Percentiles rank a stretch among this genome's conserved stretches.
Evolutionary conservation across 2,113 vertebrate genomes (phyloP).

Genomic region (Chroicocephalus ridibundus): DNA sequence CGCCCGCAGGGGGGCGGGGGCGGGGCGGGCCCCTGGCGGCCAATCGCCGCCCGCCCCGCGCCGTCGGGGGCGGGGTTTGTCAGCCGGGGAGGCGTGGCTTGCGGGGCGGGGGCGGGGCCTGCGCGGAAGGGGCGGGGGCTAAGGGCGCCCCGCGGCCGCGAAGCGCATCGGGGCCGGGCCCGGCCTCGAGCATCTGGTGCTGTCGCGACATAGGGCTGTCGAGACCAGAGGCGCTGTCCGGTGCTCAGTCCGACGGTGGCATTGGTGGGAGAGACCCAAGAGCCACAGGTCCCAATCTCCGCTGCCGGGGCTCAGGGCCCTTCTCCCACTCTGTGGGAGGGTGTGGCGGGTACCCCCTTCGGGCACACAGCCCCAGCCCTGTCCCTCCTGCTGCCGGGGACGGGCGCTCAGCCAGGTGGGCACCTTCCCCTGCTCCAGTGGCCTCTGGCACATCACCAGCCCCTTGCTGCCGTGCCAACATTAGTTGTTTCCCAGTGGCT

Average conservation of each 20-base stretch:
- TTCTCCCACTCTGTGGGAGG: background rate
- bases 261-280: background rate
- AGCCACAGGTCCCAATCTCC: background rate
- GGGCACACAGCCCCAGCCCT: background rate
- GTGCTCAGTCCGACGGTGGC: background rate
- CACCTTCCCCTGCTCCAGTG: accelerated
- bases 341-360: accelerated
- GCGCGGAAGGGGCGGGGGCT: conserved; percentile 34
- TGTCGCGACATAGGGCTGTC: background rate
- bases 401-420: accelerated
- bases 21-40: conserved; percentile 49
- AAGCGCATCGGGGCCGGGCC: background rate
- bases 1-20: conserved; percentile 74
- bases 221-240: background rate
- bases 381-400: background rate
- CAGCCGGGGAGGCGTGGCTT: background rate
- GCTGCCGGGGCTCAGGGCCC: background rate
- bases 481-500: accelerated
- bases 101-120: background rate
- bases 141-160: background rate
- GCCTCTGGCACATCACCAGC: background rate
- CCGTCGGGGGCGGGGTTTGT: background rate
- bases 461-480: accelerated
- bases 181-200: background rate
- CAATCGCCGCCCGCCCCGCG: conserved; percentile 48